phyloP scores from a whole-genome alignment of 2,797 vertebrate genomes.

The Mallotus villosus region DNA sequence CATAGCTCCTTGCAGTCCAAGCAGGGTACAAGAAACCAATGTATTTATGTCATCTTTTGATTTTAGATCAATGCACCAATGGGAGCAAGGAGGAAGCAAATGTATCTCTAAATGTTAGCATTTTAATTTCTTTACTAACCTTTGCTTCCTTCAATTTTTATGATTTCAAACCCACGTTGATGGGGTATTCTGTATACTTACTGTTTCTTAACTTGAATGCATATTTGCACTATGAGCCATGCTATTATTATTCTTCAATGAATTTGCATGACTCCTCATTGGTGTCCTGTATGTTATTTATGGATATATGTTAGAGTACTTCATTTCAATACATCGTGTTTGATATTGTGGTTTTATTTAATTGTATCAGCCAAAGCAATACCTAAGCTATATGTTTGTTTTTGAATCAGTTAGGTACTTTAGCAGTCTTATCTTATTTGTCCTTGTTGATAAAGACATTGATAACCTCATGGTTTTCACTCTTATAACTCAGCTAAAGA shows the following conservation, averaged over 20 bases:
- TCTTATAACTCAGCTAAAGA: background rate
- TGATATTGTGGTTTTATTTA: background rate
- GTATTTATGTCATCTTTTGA: background rate
- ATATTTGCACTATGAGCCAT: constrained; percentile 8
- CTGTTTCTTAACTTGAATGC: background rate
- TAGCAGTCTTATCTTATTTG: background rate
- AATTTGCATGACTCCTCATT: background rate
- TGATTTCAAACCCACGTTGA: background rate
- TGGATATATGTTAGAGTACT: background rate
- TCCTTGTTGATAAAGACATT: background rate
- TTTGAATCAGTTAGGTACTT: background rate
- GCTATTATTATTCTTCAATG: constrained; percentile 5
- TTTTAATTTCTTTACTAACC: background rate
- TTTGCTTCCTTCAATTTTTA: background rate
- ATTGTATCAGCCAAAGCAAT: background rate
- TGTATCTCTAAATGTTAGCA: background rate
- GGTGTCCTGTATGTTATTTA: background rate
- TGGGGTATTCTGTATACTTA: background rate
- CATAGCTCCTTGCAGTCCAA: background rate
- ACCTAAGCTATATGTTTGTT: background rate
- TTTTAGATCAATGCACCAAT: background rate
- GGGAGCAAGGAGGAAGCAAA: background rate
- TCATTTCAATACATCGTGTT: background rate
- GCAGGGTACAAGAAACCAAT: background rate
- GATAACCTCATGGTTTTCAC: background rate